A percentile compares a stretch with the other conserved stretches of the same genome.
Conservation (phyloP, 2,888 invertebrate genomes). For the Agonopterix heracliana region DNA sequence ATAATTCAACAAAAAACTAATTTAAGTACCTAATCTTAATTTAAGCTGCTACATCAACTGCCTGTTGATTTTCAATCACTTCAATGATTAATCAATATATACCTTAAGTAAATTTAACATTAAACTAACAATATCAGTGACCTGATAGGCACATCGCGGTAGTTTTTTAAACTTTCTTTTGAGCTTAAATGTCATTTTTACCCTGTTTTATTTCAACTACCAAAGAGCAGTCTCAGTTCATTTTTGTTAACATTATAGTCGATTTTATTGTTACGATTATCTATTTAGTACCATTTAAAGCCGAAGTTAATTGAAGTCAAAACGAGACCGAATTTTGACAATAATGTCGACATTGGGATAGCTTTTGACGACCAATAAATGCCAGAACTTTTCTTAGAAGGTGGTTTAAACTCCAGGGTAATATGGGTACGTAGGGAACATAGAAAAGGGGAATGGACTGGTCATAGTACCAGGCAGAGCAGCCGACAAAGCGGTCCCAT, state of each 20-base stretch:
- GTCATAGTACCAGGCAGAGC: slow-evolving; percentile 43
- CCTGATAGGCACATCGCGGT: slow-evolving; percentile 41
- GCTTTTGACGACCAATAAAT: no score
- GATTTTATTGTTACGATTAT: no score
- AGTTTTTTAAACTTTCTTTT: slow-evolving; percentile 22
- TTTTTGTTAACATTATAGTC: background rate
- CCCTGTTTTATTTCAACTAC: slow-evolving; percentile 42
- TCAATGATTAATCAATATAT: background rate
- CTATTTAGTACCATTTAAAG: no score
- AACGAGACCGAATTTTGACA: no score
- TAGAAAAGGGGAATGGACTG: slow-evolving; percentile 44
- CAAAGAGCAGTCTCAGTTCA: slow-evolving; percentile 1
- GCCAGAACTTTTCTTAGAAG: no score
- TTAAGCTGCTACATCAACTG: slow-evolving; percentile 21
- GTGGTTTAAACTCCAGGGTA: slow-evolving; percentile 39
- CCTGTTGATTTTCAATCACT: slow-evolving; percentile 14
- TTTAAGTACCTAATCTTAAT: slow-evolving; percentile 16
- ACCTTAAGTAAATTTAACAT: slow-evolving; percentile 3
- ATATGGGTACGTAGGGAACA: slow-evolving; percentile 61
- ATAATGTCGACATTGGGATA: no score
- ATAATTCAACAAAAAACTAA: slow-evolving; percentile 41
- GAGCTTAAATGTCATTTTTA: slow-evolving; percentile 58
- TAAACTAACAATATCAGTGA: slow-evolving; percentile 7
- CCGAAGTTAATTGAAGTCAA: no score
- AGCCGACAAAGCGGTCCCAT: slow-evolving; percentile 46